Evolutionary conservation across 2,888 invertebrate species (phyloP).

Genomic region (Microplitis manilae): DNA sequence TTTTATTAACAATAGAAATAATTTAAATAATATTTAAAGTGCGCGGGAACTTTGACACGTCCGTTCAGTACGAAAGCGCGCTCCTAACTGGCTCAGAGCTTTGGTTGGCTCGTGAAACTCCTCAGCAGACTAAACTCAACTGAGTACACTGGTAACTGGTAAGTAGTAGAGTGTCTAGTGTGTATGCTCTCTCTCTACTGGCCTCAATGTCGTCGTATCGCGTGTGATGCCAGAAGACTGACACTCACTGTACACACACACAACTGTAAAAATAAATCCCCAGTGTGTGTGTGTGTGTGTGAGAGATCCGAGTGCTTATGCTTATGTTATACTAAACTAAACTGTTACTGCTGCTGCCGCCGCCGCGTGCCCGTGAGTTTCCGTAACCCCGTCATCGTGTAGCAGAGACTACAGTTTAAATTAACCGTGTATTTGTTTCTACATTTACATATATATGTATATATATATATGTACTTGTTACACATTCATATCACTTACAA

Average conservation of each 20-base stretch:
- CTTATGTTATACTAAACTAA: no score
- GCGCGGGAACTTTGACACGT: conserved; percentile 47
- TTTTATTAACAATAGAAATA: not conserved
- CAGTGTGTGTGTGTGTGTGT: not conserved
- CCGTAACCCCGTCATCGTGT: not conserved
- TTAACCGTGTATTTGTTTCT: conserved; percentile 13
- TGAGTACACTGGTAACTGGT: not conserved
- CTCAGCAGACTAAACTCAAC: conserved; percentile 55
- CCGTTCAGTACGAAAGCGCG: conserved; percentile 60
- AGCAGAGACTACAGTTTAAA: not conserved
- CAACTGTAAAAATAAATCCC: not conserved
- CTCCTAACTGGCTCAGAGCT: conserved; percentile 60
- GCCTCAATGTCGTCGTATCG: conserved; percentile 65
- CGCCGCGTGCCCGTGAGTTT: not conserved
- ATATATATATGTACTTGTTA: conserved; percentile 30
- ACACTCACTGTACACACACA: conserved; percentile 28
- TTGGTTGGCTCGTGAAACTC: conserved; percentile 59
- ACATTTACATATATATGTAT: conserved; percentile 19
- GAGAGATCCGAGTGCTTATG: conserved; percentile 30
- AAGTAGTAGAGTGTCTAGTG: conserved; percentile 47
- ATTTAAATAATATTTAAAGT: not conserved
- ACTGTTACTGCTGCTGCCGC: conserved; percentile 19
- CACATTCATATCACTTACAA: conserved; percentile 27
- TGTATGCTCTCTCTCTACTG: conserved; percentile 54
- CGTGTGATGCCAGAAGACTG: conserved; percentile 47